Conservation (phyloP, 2,797 vertebrate species). For the Naso thynnoides region DNA sequence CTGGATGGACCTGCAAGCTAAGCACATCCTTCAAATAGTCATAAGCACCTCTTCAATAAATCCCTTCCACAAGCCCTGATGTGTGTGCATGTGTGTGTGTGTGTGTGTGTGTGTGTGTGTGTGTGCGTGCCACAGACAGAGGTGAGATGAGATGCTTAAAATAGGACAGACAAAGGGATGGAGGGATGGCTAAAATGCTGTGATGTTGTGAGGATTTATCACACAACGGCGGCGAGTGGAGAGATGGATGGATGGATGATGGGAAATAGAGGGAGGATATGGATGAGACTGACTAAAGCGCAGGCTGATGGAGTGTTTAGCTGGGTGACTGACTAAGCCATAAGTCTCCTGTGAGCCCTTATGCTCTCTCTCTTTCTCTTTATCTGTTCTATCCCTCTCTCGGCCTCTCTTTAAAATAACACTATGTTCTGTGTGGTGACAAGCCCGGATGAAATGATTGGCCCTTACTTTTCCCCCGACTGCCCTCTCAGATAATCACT, state of each 20-base stretch:
- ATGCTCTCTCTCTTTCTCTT: slow-evolving; percentile 51
- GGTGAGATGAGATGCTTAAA: slow-evolving; percentile 79
- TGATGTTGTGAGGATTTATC: slow-evolving; percentile 70
- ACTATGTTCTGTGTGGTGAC: slow-evolving; percentile 74
- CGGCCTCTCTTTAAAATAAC: slow-evolving; percentile 71
- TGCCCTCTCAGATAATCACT: slow-evolving; percentile 78
- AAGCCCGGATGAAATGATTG: slow-evolving; percentile 82
- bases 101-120: slow-evolving; percentile 23
- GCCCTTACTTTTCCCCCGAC: slow-evolving; percentile 77
- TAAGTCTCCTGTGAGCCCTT: slow-evolving; percentile 79
- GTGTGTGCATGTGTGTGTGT: slow-evolving; percentile 41
- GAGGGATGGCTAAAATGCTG: slow-evolving; percentile 56
- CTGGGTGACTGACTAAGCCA: slow-evolving; percentile 83
- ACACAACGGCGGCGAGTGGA: slow-evolving; percentile 30
- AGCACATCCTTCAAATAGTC: slow-evolving; percentile 81
- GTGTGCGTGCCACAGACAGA: slow-evolving; percentile 37
- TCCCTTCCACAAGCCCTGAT: slow-evolving; percentile 69
- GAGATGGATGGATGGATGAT: slow-evolving; percentile 72
- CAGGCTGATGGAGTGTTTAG: slow-evolving; percentile 82
- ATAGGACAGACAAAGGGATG: slow-evolving; percentile 68
- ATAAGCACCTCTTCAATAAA: slow-evolving; percentile 80
- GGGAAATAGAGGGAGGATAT: slow-evolving; percentile 67
- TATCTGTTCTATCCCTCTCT: slow-evolving; percentile 42
- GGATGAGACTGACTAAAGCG: slow-evolving; percentile 73
- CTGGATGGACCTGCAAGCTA: slow-evolving; percentile 76